Base-by-base conservation (phyloP, 2,888 invertebrate species). In the Willowsia nigromaculata region DNA sequence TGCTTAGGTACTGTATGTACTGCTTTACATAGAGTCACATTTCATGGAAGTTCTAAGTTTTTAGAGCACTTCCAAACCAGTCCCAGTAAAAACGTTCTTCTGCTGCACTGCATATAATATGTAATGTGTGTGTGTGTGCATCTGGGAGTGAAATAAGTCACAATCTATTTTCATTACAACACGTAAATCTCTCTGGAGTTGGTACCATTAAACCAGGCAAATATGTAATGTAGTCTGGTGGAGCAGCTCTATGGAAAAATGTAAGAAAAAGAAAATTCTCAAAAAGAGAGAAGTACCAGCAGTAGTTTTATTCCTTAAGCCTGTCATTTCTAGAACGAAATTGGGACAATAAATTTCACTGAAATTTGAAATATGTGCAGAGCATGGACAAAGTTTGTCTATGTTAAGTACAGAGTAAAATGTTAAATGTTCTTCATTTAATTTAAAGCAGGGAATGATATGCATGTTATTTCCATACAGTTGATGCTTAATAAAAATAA, bases 161-260 rank as follows among this genome's bases (percentile, higher is more conserved):
- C 85, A 78, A 85, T 85, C 85, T 85, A 80, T 85, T 85, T 85
- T 85, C 85, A 85, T 85, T 85, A 80, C 30, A 62, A 68, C 65
- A 65, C 78, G 85, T 78, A 85, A 85, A 85, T 85, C 85, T 76
- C 78, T 40, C 65, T 27, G 47, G 85, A 50, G 50, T 85, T 85
- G 74, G 27, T 25, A 15, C 43, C 43, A 74, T 74, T 47, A 50
- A 76, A 30, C 30, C 4, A 50, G 50, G 7, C 30, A 25, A 76
- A 47, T 11, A 47, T 11, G 13, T n/a, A 47, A 40, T 15, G 56
- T 22, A 56, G n/a, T 18, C n/a, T 1, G 53, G 18, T 18, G 18
- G 18, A 53, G 27, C 13, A 30, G n/a, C 37, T 37, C 9, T 37
- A 6, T 37, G 43, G 1, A 43, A 13, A 13, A 40, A 30, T 18